Evolutionary conservation across 2,113 vertebrate species (phyloP).

Genomic region (Martes martes): DNA sequence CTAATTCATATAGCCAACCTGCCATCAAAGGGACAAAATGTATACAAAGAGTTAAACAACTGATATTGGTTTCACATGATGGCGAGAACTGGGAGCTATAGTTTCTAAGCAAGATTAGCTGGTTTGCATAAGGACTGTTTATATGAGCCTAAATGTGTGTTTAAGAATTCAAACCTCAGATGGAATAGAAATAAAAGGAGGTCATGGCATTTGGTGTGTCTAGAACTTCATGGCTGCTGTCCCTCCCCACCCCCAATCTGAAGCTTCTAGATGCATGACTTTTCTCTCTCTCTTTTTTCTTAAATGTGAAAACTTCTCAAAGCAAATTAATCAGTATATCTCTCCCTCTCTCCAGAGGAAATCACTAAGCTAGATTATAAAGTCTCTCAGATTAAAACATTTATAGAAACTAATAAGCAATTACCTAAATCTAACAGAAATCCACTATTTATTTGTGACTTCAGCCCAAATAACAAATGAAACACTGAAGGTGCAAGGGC

Average conservation of each 20-base stretch:
- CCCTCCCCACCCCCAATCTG: not conserved
- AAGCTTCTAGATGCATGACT: not conserved
- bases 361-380: not conserved
- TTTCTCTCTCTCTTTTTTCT: not conserved
- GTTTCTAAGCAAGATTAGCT: not conserved
- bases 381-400: not conserved
- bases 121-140: not conserved
- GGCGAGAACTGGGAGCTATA: not conserved
- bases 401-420: not conserved
- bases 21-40: not conserved
- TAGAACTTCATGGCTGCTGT: not conserved
- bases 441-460: not conserved
- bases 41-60: not conserved
- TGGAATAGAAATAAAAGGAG: not conserved
- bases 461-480: not conserved
- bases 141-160: not conserved
- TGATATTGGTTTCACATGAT: not conserved
- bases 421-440: not conserved
- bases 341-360: not conserved
- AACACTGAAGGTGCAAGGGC: not conserved
- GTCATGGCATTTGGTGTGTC: not conserved
- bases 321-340: not conserved
- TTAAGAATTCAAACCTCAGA: not conserved
- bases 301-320: not conserved
- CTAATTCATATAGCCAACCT: not conserved